Percentiles rank a stretch among this genome's conserved stretches.
These are phyloP conservation scores for Argyrosomus japonicus DNA, from an alignment of 2,113 vertebrate species.

Conservation along the genomic window DNA sequence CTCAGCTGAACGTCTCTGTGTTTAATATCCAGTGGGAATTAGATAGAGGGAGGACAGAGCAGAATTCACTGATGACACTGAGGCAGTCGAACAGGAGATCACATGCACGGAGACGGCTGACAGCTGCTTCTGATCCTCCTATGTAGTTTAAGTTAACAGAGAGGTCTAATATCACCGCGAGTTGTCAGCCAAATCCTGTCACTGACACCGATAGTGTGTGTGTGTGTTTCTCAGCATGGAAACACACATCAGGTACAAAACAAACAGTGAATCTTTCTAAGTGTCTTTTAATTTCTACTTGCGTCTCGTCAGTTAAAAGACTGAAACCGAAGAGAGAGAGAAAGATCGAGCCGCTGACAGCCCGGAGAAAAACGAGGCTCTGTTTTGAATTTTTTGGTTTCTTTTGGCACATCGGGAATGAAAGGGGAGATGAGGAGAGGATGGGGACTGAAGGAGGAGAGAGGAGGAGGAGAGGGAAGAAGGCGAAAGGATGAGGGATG, in stretches of 20 bases:
- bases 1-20: constrained; percentile 24
- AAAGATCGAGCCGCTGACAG: constrained; percentile 40
- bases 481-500: not conserved
- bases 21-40: constrained; percentile 63
- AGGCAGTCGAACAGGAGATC: constrained; percentile 37
- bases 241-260: constrained; percentile 54
- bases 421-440: constrained; percentile 15
- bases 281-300: constrained; percentile 36
- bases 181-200: constrained; percentile 63
- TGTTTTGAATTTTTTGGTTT: constrained; percentile 29
- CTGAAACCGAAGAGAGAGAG: constrained; percentile 20
- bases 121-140: constrained; percentile 67
- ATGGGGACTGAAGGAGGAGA: not conserved
- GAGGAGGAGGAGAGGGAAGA: not conserved
- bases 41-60: constrained; percentile 43
- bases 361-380: constrained; percentile 38
- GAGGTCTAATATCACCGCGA: constrained; percentile 50
- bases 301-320: constrained; percentile 36
- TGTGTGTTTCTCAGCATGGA: constrained; percentile 41
- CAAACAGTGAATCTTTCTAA: constrained; percentile 49
- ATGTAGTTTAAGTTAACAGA: constrained; percentile 57
- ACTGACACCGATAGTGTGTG: constrained; percentile 30
- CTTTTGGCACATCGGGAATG: constrained; percentile 21
- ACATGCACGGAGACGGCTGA: constrained; percentile 39
- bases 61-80: constrained; percentile 43